Percentiles rank a stretch among this genome's conserved stretches.
These are phyloP conservation scores for Sarcophaga peregrina DNA, from an alignment of 1,140 invertebrate genomes.

Conservation along the genomic window DNA sequence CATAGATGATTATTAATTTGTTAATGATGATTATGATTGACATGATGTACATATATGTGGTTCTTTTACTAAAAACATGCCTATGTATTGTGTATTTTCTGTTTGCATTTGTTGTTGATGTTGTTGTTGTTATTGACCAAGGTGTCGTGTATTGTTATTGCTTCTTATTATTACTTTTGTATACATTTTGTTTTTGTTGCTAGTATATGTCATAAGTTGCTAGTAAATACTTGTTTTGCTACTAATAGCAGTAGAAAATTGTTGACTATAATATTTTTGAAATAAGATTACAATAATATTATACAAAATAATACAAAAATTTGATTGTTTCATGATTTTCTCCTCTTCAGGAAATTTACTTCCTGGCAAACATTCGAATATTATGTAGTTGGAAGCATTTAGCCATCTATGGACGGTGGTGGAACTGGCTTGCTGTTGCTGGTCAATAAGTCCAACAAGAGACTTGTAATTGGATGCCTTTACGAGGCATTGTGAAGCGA, in stretches of 20 bases:
- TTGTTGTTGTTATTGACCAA: slow-evolving; percentile 40
- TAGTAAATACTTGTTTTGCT: slow-evolving; percentile 1
- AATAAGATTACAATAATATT: too few species aligned
- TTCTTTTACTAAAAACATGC: background rate
- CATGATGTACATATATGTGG: background rate
- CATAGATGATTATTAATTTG: background rate
- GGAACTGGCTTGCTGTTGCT: too few species aligned
- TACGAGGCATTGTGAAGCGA: too few species aligned
- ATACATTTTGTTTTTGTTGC: slow-evolving; percentile 29
- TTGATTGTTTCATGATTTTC: too few species aligned
- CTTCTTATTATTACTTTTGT: slow-evolving; percentile 20
- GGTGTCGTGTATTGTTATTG: slow-evolving; percentile 30
- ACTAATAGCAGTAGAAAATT: background rate
- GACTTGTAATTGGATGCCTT: too few species aligned
- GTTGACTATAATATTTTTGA: too few species aligned
- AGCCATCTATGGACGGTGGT: too few species aligned
- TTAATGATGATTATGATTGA: slow-evolving; percentile 10
- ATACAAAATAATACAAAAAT: too few species aligned
- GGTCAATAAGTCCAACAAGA: too few species aligned
- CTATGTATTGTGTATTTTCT: slow-evolving; percentile 4
- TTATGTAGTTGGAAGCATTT: too few species aligned
- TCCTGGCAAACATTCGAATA: too few species aligned
- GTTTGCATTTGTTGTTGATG: slow-evolving; percentile 2
- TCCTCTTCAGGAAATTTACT: too few species aligned
- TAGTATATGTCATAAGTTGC: background rate